Conservation (phyloP, 2,113 vertebrate genomes). For the Camarhynchus parvulus region DNA sequence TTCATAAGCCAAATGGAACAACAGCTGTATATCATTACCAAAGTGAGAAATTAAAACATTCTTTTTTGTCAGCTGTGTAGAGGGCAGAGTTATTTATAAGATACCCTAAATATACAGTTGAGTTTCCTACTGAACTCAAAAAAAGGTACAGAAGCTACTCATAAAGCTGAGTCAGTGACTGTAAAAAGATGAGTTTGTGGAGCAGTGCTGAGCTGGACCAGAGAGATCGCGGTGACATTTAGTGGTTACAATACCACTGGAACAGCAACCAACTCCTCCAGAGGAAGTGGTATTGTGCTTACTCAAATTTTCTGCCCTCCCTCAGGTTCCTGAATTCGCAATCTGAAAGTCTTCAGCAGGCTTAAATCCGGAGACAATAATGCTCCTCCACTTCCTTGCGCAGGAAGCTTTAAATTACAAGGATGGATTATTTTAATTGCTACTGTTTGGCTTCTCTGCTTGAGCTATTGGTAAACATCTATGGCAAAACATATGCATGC, state of each 20-base stretch:
- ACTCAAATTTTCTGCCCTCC: conserved; percentile 45
- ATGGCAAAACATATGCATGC: not conserved
- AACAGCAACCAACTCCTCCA: conserved; percentile 55
- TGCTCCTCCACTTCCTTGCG: conserved; percentile 58
- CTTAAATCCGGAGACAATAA: conserved; percentile 56
- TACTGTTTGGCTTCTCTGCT: conserved; percentile 60
- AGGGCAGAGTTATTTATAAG: conserved; percentile 42
- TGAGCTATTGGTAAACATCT: conserved; percentile 61
- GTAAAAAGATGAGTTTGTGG: conserved; percentile 25
- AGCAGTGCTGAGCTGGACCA: conserved; percentile 42
- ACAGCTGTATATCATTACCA: conserved; percentile 45
- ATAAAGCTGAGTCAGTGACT: conserved; percentile 44
- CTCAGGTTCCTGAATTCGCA: conserved; percentile 50
- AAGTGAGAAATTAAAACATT: conserved; percentile 47
- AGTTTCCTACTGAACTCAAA: conserved; percentile 44
- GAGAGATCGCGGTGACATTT: conserved; percentile 63
- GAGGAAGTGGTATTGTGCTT: conserved; percentile 50
- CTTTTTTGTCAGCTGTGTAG: conserved; percentile 17
- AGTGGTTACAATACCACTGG: conserved; percentile 64
- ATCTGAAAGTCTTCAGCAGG: conserved; percentile 45
- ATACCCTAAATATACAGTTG: conserved; percentile 2
- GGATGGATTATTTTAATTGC: conserved; percentile 74
- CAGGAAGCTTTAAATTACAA: conserved; percentile 80
- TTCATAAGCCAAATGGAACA: not conserved
- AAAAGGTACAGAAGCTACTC: conserved; percentile 23